Evolutionary conservation across 2,888 invertebrate genomes (phyloP), one percentile per base, ranked within the genome.

Genomic region (Eupeodes latifasciatus): DNA sequence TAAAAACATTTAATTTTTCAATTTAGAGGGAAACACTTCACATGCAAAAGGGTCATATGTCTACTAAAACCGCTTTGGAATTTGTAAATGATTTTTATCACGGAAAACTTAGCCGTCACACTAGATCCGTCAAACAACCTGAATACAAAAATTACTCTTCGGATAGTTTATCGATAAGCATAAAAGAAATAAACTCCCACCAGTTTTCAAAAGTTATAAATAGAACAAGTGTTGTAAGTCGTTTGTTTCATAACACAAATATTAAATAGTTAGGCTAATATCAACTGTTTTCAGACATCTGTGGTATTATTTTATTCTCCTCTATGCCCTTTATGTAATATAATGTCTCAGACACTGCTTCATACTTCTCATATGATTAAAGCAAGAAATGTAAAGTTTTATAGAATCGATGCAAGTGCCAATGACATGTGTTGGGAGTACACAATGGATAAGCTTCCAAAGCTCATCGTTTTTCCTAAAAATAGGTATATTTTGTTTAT

Each of bases 351-450:
- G 90, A 95, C 96, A 49, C 95, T 96, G 91, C 94, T 96, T 81
- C 95, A 95, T 62, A 95, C 96, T 27, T 79, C 85, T 14, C 47
- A 79, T 27, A 75, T 85, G 92, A 94, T 96, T 89, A 92, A 94
- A 84, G 91, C 94, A 90, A 92, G 95, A 90, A 94, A 95, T 87
- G 90, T 96, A 7, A 91, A 93, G 81, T 96, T 96, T 90, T 95
- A 96, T 34, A 94, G 97, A 19, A 95, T 98, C 53, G 97, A 98
- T 94, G 97, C 96, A 27, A 96, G 96, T 91, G 94, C 95, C 0
- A 98, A 98, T 94, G 97, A 98, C 94, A 94, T 98, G 90, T 97
- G 97, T 0, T 98, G 98, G 98, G 92, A 93, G 40, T 91, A 92
- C 53, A 96, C 96, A 59, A 96, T 97, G 94, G 95, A 96, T 88